Evolutionary conservation across 2,797 vertebrate species (phyloP).

Genomic region (Schizopygopsis malacanthus): DNA sequence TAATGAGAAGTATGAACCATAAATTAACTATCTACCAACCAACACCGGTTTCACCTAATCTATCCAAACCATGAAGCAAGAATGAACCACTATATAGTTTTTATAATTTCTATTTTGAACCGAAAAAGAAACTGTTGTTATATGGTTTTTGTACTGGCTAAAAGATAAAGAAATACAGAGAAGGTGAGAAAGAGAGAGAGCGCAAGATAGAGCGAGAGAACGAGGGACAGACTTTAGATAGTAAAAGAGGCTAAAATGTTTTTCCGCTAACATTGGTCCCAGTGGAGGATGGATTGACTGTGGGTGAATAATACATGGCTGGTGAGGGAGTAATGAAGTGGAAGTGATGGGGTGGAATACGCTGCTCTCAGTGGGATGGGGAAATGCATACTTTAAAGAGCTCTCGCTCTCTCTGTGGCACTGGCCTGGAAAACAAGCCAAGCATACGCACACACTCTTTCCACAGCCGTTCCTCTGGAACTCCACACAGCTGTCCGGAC

Average conservation of each 20-base stretch:
- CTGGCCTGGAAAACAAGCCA: slow-evolving; percentile 63
- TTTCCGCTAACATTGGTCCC: slow-evolving; percentile 79
- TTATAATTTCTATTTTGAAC: slow-evolving; percentile 1
- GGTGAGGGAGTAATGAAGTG: slow-evolving; percentile 81
- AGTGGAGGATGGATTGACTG: slow-evolving; percentile 69
- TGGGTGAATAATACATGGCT: slow-evolving; percentile 80
- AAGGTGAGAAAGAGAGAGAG: slow-evolving; percentile 32
- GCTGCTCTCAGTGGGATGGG: slow-evolving; percentile 76
- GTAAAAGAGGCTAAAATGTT: slow-evolving; percentile 77
- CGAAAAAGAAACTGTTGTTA: background rate
- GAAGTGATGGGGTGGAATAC: slow-evolving; percentile 80
- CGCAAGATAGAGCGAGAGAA: slow-evolving; percentile 27
- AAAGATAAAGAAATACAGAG: background rate
- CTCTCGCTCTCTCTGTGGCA: slow-evolving; percentile 63
- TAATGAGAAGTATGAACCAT: background rate
- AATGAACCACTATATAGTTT: background rate
- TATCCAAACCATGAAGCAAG: background rate
- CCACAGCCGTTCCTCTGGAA: slow-evolving; percentile 29
- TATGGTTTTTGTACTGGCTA: background rate
- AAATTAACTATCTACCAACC: background rate
- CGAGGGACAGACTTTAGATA: slow-evolving; percentile 62
- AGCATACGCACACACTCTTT: slow-evolving; percentile 44
- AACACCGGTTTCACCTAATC: background rate
- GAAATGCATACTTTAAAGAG: slow-evolving; percentile 79
- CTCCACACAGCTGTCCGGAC: slow-evolving; percentile 43